phyloP scores from a whole-genome alignment of 2,888 invertebrate genomes.

The Leptinotarsa peninsularis region DNA sequence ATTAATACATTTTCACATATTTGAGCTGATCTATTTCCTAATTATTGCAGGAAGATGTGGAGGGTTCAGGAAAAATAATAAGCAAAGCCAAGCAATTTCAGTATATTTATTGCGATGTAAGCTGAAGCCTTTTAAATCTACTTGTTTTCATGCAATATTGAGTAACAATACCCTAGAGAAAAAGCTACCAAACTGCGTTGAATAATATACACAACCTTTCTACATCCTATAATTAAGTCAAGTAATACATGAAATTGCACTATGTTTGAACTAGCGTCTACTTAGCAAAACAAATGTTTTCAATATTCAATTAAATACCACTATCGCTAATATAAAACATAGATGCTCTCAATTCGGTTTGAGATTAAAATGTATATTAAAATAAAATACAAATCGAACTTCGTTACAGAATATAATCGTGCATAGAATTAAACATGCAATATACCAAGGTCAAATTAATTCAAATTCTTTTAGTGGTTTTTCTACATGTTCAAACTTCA shows the following conservation, averaged over 20 bases:
- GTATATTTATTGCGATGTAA: constrained; percentile 38
- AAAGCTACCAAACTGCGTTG: constrained; percentile 17
- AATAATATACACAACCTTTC: constrained; percentile 28
- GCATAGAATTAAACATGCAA: no score
- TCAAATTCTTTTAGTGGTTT: no score
- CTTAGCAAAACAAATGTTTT: constrained; percentile 4
- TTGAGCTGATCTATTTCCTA: not conserved
- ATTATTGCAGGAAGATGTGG: not conserved
- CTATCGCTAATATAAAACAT: not conserved
- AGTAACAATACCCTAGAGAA: constrained; percentile 18
- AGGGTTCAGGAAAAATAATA: constrained; percentile 28
- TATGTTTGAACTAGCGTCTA: constrained; percentile 23
- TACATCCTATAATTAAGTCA: constrained; percentile 24
- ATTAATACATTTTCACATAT: not conserved
- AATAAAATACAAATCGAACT: no score
- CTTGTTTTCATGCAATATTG: constrained; percentile 12
- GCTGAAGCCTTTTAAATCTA: constrained; percentile 23
- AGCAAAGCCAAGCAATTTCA: constrained; percentile 40
- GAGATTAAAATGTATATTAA: no score
- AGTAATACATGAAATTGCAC: constrained; percentile 30
- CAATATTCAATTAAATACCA: not conserved
- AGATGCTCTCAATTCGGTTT: not conserved
- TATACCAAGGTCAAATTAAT: no score
- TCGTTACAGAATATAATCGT: no score
- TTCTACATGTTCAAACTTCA: no score